Conservation (phyloP, 2,888 invertebrate species). For the Nomada lathburiana region DNA sequence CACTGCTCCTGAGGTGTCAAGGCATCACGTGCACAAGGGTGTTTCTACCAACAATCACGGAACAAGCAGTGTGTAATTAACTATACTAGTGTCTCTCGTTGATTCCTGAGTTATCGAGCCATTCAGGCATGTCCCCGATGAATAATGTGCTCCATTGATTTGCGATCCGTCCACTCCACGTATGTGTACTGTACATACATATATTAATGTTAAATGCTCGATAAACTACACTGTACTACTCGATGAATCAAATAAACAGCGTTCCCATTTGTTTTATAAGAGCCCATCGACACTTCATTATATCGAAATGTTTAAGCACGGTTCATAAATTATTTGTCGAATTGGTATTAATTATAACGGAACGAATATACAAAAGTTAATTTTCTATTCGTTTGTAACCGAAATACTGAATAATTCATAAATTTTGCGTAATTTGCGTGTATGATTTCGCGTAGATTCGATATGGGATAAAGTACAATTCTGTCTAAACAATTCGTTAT, state of each 20-base stretch:
- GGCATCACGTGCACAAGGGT: conserved; percentile 37
- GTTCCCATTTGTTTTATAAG: background rate
- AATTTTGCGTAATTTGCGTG: background rate
- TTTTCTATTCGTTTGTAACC: too few relatives aligned
- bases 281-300: too few relatives aligned
- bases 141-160: conserved; percentile 43
- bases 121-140: conserved; percentile 26
- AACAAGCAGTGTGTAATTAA: conserved; percentile 58
- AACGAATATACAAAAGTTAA: too few relatives aligned
- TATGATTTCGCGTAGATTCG: too few relatives aligned
- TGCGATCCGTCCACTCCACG: background rate
- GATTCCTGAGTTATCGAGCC: conserved; percentile 22
- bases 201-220: background rate
- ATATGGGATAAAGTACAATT: too few relatives aligned
- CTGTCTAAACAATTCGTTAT: too few relatives aligned
- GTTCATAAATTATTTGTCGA: background rate
- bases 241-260: background rate
- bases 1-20: conserved; percentile 25
- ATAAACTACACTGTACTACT: background rate
- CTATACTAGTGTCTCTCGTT: conserved; percentile 33
- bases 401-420: background rate
- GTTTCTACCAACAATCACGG: conserved; percentile 22
- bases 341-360: background rate
- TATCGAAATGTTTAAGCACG: background rate
- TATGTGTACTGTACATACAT: too few relatives aligned